Evolutionary conservation across 2,888 invertebrate genomes (phyloP).

Genomic region (Junonia oenone): DNA sequence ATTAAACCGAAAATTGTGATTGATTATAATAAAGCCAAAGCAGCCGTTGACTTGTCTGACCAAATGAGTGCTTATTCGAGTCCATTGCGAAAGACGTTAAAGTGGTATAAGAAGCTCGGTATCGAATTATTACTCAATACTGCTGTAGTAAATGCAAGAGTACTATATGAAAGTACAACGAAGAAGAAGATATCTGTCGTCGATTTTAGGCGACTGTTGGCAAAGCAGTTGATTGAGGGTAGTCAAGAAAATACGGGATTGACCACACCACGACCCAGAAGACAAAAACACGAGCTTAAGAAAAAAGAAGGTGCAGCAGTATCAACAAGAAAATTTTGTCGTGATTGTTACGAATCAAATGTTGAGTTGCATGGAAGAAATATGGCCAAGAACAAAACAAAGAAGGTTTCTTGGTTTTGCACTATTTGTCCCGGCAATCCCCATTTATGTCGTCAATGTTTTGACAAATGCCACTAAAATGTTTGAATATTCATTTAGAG

Average conservation of each 20-base stretch:
- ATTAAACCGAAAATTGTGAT: conserved; percentile 32
- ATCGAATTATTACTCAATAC: conserved; percentile 21
- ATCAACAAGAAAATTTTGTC: background rate
- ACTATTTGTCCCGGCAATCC: background rate
- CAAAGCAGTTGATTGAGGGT: background rate
- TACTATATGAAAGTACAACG: conserved; percentile 25
- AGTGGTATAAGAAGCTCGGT: conserved; percentile 21
- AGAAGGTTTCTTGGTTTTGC: background rate
- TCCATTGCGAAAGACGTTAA: conserved; percentile 18
- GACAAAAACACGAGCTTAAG: background rate
- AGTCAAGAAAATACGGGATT: background rate
- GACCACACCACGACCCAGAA: background rate
- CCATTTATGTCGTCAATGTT: background rate
- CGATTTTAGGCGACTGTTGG: background rate
- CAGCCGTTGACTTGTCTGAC: conserved; percentile 19
- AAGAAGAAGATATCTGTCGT: conserved; percentile 21
- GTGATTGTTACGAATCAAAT: background rate
- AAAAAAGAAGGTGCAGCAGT: background rate
- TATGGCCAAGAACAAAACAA: background rate
- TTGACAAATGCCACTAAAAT: background rate
- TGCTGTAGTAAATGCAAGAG: conserved; percentile 11
- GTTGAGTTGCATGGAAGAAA: background rate
- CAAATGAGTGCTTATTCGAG: conserved; percentile 20
- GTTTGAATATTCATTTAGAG: background rate
- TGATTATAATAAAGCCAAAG: conserved; percentile 34